phyloP scores from a whole-genome alignment of 2,888 invertebrate genomes.

The Synanthedon tipuliformis region DNA sequence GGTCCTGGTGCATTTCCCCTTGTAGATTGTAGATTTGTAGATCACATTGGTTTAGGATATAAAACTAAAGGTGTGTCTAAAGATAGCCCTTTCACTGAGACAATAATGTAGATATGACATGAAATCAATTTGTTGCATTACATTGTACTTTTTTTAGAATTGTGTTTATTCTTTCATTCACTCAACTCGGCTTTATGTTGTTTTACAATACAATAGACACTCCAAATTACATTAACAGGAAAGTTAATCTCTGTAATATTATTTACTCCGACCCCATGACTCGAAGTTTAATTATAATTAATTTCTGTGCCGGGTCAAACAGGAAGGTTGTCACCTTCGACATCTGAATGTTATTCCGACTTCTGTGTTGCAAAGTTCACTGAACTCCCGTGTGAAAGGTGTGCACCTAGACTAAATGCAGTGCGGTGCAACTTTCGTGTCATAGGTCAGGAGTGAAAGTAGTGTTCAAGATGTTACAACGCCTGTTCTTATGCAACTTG shows the following conservation, averaged over 20 bases:
- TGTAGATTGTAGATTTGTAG: no score
- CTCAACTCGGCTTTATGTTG: no score
- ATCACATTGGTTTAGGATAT: no score
- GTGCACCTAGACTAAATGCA: neutral
- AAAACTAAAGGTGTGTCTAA: no score
- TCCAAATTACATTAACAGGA: no score
- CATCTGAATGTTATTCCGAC: neutral
- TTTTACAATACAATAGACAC: no score
- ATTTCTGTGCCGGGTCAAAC: neutral
- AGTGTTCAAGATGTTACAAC: neutral
- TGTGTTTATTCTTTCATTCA: no score
- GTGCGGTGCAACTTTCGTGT: slow-evolving; percentile 3
- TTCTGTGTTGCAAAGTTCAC: neutral
- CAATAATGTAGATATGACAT: no score
- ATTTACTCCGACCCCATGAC: neutral
- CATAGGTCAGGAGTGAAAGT: slow-evolving; percentile 5
- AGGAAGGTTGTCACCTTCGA: neutral
- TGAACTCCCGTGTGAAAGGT: slow-evolving; percentile 5
- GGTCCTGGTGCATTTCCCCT: no score
- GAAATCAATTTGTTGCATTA: no score
- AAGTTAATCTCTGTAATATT: neutral
- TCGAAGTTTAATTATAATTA: neutral
- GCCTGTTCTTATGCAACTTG: neutral
- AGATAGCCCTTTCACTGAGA: no score
- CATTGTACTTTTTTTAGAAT: no score